Conservation (phyloP, 2,113 vertebrate species). For the Cinclus cinclus region DNA sequence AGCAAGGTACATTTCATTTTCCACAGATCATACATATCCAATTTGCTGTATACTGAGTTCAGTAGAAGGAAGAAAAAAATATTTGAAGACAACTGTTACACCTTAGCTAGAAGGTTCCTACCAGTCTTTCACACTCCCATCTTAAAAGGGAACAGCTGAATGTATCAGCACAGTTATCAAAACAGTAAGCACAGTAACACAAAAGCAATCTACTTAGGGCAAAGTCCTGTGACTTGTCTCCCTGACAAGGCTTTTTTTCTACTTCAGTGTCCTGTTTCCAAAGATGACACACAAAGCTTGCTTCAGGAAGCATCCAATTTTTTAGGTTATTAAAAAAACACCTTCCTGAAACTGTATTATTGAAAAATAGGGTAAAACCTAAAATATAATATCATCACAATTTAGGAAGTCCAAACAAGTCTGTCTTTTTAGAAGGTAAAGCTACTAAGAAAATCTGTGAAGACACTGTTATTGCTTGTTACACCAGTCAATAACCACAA, state of each 20-base stretch:
- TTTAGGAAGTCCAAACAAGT: background rate
- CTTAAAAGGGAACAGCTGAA: background rate
- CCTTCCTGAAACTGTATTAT: background rate
- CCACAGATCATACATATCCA: background rate
- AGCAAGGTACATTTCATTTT: background rate
- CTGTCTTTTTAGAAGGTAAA: background rate
- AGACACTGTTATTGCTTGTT: background rate
- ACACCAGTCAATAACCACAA: background rate
- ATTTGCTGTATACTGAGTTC: background rate
- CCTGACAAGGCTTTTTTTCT: background rate
- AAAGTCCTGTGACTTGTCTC: background rate
- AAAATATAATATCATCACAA: background rate
- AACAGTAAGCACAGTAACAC: rapidly evolving
- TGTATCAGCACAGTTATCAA: background rate
- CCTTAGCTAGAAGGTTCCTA: background rate
- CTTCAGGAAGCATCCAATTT: background rate
- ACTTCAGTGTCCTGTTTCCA: background rate
- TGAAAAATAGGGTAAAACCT: background rate
- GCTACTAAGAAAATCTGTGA: background rate
- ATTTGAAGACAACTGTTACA: background rate
- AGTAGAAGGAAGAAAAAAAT: background rate
- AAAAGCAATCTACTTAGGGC: background rate
- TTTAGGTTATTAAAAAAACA: background rate
- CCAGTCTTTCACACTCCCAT: background rate
- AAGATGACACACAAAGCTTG: background rate